Percentiles rank a stretch among this genome's conserved stretches.
phyloP scores from a whole-genome alignment of 2,888 invertebrate species.

The Drosophila rellima region DNA sequence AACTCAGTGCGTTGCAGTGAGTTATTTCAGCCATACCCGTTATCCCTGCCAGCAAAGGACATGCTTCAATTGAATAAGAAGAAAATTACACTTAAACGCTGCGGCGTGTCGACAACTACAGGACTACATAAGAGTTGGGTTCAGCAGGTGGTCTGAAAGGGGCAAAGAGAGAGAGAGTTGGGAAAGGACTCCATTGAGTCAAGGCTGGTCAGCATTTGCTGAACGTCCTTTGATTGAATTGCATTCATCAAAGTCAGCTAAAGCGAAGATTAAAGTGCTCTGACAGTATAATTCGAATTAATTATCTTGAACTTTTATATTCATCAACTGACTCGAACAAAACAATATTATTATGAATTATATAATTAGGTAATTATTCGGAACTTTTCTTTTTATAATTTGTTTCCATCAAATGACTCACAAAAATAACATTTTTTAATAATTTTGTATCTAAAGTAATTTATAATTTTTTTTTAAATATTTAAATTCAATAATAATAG shows the following conservation, averaged over 20 bases:
- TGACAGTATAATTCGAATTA: not conserved
- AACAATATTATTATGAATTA: not conserved
- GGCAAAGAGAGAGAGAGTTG: not conserved
- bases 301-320: not conserved
- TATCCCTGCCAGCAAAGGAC: slow-evolving; percentile 66
- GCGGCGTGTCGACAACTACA: slow-evolving; percentile 69
- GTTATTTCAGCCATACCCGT: slow-evolving; percentile 49
- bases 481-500: no score
- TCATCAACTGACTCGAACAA: not conserved
- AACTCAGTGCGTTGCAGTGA: slow-evolving; percentile 70
- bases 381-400: not conserved
- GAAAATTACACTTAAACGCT: slow-evolving; percentile 83
- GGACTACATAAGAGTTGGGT: not conserved
- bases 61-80: slow-evolving; percentile 83
- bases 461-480: no score
- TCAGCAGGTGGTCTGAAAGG: not conserved
- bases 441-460: no score
- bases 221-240: slow-evolving; percentile 54
- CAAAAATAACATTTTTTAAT: no score
- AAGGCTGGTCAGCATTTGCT: slow-evolving; percentile 59
- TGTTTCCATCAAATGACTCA: not conserved
- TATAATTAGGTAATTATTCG: not conserved
- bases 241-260: slow-evolving; percentile 44
- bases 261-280: slow-evolving; percentile 1
- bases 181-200: slow-evolving; percentile 6